Conservation (phyloP, 2,113 vertebrate genomes). For the Bothrops jararaca region DNA sequence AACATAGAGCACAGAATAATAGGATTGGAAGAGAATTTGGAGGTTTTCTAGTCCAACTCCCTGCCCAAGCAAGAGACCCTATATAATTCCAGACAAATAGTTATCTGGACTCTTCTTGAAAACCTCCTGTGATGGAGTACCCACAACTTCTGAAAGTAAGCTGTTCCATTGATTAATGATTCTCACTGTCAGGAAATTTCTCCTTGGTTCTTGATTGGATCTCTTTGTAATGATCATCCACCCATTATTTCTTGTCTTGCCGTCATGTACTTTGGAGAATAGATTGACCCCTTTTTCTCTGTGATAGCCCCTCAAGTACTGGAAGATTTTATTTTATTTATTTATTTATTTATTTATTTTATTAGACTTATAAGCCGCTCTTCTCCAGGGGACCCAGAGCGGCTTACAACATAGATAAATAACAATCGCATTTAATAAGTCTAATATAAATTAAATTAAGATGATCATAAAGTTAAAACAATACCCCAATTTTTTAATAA, state of each 20-base stretch:
- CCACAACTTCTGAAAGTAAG: background rate
- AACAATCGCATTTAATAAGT: too few species aligned
- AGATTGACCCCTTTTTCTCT: background rate
- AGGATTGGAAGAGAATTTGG: background rate
- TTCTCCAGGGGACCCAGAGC: too few species aligned
- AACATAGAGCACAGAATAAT: background rate
- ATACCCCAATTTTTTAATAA: too few species aligned
- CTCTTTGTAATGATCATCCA: background rate
- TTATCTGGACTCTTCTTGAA: background rate
- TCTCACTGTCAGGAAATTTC: background rate
- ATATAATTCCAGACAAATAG: background rate
- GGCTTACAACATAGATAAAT: too few species aligned
- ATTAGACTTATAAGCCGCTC: too few species aligned
- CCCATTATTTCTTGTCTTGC: background rate
- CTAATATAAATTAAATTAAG: too few species aligned
- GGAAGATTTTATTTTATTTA: too few species aligned
- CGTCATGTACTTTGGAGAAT: background rate
- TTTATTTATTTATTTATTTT: too few species aligned
- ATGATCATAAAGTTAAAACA: too few species aligned
- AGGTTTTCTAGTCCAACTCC: background rate
- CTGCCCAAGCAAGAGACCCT: background rate
- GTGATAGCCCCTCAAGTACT: background rate
- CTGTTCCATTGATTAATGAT: background rate
- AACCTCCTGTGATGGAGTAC: background rate
- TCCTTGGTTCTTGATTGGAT: background rate